These are phyloP conservation scores for Pteria penguin DNA, from an alignment of 2,888 invertebrate species.

Conservation along the genomic window DNA sequence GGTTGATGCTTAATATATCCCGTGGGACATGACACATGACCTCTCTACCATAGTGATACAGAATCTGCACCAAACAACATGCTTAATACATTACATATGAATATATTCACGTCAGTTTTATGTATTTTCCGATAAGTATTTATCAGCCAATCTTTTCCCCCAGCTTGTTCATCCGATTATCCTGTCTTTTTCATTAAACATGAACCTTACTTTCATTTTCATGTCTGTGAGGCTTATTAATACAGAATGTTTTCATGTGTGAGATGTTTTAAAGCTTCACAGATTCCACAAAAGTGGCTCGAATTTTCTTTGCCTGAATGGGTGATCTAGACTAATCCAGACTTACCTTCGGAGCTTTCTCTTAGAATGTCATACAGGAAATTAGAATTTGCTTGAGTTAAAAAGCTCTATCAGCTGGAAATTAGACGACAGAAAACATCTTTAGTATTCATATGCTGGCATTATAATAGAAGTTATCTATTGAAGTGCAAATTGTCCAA, in stretches of 20 bases:
- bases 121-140: constrained; percentile 11
- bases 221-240: neutral
- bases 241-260: constrained; percentile 2
- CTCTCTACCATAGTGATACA: too few species aligned
- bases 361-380: neutral
- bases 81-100: constrained; percentile 13
- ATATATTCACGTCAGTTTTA: neutral
- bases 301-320: neutral
- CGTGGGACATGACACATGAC: too few species aligned
- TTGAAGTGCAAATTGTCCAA: too few species aligned
- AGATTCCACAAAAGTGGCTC: neutral
- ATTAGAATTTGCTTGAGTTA: neutral
- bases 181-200: constrained; percentile 16
- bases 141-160: neutral
- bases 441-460: neutral
- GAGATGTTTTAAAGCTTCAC: neutral
- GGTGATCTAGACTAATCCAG: neutral
- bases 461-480: too few species aligned
- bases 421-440: neutral
- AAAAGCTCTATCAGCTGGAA: neutral
- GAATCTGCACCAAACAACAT: neutral
- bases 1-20: neutral
- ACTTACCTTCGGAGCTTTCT: neutral
- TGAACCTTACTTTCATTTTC: neutral
- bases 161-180: constrained; percentile 15